Conservation (phyloP, 92 coral and sea anemone genomes). For the Phenganax marumi region DNA sequence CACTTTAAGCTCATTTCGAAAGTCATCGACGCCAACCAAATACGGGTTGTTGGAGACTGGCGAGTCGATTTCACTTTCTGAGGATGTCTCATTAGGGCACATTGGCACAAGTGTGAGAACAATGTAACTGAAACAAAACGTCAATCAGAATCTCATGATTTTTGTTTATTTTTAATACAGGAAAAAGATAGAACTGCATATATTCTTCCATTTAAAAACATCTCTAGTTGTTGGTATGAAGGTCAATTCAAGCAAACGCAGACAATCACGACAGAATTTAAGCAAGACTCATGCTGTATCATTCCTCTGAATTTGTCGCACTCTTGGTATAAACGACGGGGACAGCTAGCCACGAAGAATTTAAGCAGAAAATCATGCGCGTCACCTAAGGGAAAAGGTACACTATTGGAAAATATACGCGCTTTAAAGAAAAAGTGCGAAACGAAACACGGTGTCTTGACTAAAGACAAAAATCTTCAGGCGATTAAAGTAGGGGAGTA, state of each 20-base stretch:
- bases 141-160: background rate
- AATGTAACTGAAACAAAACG: background rate
- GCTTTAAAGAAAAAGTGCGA: constrained; percentile 18
- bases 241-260: background rate
- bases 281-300: background rate
- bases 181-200: background rate
- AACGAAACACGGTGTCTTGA: background rate
- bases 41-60: no score
- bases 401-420: constrained; percentile 17
- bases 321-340: constrained; percentile 35
- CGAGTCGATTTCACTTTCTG: no score
- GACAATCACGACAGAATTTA: background rate
- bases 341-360: constrained; percentile 38
- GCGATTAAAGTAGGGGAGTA: constrained; percentile 33
- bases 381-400: background rate
- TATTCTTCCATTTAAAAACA: background rate
- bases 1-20: no score
- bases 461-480: background rate
- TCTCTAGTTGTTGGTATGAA: background rate
- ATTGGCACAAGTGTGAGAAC: background rate
- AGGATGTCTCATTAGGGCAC: no score
- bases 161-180: background rate
- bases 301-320: constrained; percentile 36
- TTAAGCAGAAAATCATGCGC: background rate
- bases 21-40: no score